Percentiles rank a stretch among this genome's conserved stretches.
Conservation (phyloP, 2,797 vertebrate genomes). For the Poeciliopsis turneri region DNA sequence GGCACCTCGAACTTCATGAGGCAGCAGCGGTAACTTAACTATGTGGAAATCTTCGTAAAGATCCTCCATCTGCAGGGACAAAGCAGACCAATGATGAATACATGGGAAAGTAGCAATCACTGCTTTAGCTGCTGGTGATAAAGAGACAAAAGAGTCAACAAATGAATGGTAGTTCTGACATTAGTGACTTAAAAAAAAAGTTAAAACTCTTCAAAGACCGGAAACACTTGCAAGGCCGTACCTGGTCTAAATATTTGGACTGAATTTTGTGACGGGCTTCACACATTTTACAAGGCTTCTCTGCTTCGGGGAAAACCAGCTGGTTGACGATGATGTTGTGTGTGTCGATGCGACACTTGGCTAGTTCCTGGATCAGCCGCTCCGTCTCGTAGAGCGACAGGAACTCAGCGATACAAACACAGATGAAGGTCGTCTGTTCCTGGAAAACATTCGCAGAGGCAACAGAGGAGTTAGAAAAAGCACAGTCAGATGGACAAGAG, state of each 20-base stretch:
- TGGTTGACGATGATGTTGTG: constrained; percentile 98
- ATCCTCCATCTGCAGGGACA: constrained; percentile 88
- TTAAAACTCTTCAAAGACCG: neutral
- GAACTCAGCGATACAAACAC: constrained; percentile 95
- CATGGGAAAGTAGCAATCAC: neutral
- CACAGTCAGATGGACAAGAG: neutral
- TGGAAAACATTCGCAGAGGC: constrained; percentile 44
- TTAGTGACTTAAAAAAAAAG: neutral
- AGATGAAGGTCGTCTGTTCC: constrained; percentile 97
- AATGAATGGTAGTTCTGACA: neutral
- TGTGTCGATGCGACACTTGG: constrained; percentile 95
- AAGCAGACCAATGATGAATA: neutral
- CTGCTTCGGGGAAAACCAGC: constrained; percentile 89
- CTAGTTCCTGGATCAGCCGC: constrained; percentile 93
- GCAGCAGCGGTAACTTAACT: constrained; percentile 92
- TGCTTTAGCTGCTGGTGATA: neutral
- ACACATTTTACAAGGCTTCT: constrained; percentile 93
- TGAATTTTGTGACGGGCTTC: constrained; percentile 96
- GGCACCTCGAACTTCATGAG: constrained; percentile 91
- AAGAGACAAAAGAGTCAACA: neutral
- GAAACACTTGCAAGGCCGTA: constrained; percentile 42
- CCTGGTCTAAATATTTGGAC: constrained; percentile 97
- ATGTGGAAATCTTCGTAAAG: constrained; percentile 98
- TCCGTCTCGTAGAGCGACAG: constrained; percentile 95
- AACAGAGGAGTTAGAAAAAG: neutral